Evolutionary conservation across 2,797 vertebrate genomes (phyloP).

Genomic region (Eidolon dupreanum): DNA sequence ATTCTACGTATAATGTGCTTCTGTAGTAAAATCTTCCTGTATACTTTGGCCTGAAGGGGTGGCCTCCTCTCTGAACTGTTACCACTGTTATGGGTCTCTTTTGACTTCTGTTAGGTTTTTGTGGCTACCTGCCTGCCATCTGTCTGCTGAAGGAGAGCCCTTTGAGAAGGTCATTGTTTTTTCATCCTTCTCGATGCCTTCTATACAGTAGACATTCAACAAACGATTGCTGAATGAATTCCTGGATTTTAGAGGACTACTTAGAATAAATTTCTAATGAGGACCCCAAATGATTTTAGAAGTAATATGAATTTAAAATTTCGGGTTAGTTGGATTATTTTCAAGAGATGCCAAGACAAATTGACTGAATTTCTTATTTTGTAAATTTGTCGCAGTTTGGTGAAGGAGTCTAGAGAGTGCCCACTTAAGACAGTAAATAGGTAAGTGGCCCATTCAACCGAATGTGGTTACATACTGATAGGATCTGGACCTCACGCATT

Average conservation of each 20-base stretch:
- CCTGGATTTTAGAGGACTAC: neutral
- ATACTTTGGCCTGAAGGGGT: neutral
- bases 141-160: neutral
- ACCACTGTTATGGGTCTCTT: neutral
- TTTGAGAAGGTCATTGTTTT: neutral
- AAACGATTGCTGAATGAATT: neutral
- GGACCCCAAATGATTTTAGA: neutral
- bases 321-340: neutral
- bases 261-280: neutral
- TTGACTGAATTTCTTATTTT: neutral
- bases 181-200: neutral
- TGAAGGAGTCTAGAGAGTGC: neutral
- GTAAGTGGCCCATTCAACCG: neutral
- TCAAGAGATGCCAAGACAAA: neutral
- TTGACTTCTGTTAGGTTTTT: neutral
- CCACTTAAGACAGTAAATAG: neutral
- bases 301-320: conserved; percentile 30
- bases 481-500: neutral
- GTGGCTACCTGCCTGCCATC: neutral
- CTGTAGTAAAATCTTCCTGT: neutral
- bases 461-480: neutral
- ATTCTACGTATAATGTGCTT: neutral
- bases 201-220: neutral
- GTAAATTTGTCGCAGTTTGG: neutral
- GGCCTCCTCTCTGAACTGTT: neutral